These are phyloP conservation scores for Montipora capitata DNA, from an alignment of 92 coral and sea anemone species.

Conservation along the genomic window DNA sequence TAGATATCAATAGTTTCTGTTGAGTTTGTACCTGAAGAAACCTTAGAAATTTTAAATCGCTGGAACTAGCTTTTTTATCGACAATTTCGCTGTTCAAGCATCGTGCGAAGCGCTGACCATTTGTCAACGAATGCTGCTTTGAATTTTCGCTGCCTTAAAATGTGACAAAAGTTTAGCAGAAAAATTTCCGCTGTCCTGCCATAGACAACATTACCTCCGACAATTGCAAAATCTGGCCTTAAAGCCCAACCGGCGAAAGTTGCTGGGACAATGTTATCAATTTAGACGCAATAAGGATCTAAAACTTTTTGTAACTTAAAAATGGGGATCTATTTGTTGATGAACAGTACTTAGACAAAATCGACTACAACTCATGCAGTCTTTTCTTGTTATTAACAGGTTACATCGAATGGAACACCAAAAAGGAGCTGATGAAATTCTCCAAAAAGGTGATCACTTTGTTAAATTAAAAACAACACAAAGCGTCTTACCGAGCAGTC, in stretches of 20 bases:
- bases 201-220: neutral
- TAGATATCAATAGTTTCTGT: too few species aligned
- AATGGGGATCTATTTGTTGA: too few species aligned
- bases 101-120: too few species aligned
- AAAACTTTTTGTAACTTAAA: too few species aligned
- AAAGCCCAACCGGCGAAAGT: neutral
- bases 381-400: neutral
- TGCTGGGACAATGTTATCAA: neutral
- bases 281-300: neutral
- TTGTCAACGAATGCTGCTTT: too few species aligned
- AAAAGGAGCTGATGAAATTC: neutral
- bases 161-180: neutral
- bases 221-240: neutral
- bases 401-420: too few species aligned
- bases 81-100: too few species aligned
- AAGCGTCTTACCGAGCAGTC: constrained; percentile 9
- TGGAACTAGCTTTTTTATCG: too few species aligned
- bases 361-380: too few species aligned
- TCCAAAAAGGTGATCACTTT: neutral
- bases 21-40: too few species aligned
- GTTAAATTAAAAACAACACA: neutral
- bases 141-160: neutral
- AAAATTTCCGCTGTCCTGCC: neutral
- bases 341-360: too few species aligned
- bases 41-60: too few species aligned